phyloP scores from a whole-genome alignment of 1,140 invertebrate species.

The Scaptomyza montana region DNA sequence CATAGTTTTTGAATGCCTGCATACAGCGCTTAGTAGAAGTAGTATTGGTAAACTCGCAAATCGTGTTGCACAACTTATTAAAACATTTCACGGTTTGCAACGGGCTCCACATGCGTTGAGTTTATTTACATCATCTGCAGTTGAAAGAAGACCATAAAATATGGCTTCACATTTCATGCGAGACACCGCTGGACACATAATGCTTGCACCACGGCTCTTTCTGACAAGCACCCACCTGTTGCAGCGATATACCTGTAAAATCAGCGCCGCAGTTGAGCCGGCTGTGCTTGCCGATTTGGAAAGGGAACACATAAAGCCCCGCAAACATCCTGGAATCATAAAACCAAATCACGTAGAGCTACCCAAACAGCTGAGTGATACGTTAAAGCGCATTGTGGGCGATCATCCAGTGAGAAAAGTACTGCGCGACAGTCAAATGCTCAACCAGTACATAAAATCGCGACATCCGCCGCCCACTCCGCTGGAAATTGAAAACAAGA shows the following conservation, averaged over 20 bases:
- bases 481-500: constrained; percentile 84
- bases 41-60: constrained; percentile 19
- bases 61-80: constrained; percentile 23
- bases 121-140: constrained; percentile 22
- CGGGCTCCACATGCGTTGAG: constrained; percentile 34
- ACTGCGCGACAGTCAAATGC: constrained; percentile 84
- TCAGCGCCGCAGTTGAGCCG: constrained; percentile 84
- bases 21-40: background rate
- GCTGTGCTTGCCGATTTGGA: constrained; percentile 85
- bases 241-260: constrained; percentile 78
- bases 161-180: constrained; percentile 24
- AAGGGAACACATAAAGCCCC: constrained; percentile 86
- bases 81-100: constrained; percentile 16
- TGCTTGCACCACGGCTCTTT: constrained; percentile 35
- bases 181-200: constrained; percentile 22
- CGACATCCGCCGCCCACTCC: constrained; percentile 87
- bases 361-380: constrained; percentile 86
- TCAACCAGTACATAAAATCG: constrained; percentile 86
- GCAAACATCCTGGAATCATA: constrained; percentile 88
- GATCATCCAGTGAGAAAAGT: constrained; percentile 85
- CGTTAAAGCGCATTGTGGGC: constrained; percentile 85
- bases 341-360: constrained; percentile 84
- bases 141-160: constrained; percentile 32
- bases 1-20: background rate
- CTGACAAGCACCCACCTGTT: constrained; percentile 29